A percentile compares a stretch with the other conserved stretches of the same genome.
phyloP scores from a whole-genome alignment of 2,888 invertebrate genomes.

The Ametastegia equiseti region DNA sequence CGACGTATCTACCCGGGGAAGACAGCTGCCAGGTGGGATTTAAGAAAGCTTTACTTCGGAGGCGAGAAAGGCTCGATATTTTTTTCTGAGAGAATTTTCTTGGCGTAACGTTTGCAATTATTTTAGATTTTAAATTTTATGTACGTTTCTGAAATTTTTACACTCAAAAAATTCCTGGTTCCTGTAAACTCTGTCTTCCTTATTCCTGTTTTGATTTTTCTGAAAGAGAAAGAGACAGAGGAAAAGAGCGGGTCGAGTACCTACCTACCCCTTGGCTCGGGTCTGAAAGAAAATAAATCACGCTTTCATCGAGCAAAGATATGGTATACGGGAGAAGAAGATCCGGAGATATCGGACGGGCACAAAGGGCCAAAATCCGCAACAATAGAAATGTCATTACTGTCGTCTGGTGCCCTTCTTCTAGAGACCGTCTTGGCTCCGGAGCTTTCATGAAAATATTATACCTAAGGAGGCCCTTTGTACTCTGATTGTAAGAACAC shows the following conservation, averaged over 20 bases:
- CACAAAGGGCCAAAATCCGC: constrained; percentile 16
- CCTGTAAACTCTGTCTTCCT: too few species aligned
- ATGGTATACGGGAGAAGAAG: background rate
- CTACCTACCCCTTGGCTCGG: too few species aligned
- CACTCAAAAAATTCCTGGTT: too few species aligned
- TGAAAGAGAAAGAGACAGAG: too few species aligned
- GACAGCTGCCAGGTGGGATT: constrained; percentile 44
- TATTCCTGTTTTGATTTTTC: too few species aligned
- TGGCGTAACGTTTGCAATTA: background rate
- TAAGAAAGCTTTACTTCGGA: constrained; percentile 3
- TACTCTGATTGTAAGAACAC: constrained; percentile 11
- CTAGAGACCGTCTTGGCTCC: background rate
- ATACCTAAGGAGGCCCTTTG: constrained; percentile 34
- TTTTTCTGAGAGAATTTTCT: background rate
- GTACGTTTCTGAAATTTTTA: too few species aligned
- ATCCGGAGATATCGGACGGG: background rate
- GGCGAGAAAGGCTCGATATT: background rate
- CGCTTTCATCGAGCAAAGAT: constrained; percentile 20
- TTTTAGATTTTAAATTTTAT: background rate
- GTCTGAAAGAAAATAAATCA: constrained; percentile 18
- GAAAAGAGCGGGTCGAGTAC: too few species aligned
- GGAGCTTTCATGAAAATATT: constrained; percentile 37
- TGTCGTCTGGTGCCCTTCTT: constrained; percentile 8
- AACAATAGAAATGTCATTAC: constrained; percentile 46
- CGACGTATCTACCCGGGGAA: background rate